These are phyloP conservation scores for Elaphurus davidianus DNA, from an alignment of 2,113 vertebrate genomes.

Conservation along the genomic window DNA sequence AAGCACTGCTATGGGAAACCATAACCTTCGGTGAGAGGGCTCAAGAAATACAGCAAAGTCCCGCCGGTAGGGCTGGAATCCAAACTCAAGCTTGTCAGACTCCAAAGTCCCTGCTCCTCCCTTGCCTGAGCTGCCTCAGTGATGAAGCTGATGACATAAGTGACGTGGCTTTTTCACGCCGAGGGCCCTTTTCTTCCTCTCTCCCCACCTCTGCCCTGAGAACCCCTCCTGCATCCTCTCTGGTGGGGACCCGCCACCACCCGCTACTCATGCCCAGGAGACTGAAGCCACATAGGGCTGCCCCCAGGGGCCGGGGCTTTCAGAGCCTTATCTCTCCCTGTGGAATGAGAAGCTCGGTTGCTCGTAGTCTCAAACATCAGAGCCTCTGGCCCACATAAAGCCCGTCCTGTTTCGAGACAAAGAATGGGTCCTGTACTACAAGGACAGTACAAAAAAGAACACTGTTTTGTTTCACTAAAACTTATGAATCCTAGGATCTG, in stretches of 20 bases:
- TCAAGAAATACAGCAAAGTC: background rate
- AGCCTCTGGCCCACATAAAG: background rate
- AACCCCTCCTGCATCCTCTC: background rate
- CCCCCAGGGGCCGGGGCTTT: background rate
- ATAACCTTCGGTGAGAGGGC: background rate
- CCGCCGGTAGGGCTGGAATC: accelerated
- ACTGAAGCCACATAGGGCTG: background rate
- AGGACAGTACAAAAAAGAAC: background rate
- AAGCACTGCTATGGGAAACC: background rate
- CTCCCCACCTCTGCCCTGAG: background rate
- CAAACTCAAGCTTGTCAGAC: background rate
- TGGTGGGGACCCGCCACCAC: background rate
- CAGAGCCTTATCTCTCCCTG: background rate
- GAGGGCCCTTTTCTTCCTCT: background rate
- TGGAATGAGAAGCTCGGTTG: background rate
- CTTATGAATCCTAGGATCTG: background rate
- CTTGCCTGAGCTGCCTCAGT: background rate
- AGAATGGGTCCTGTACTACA: background rate
- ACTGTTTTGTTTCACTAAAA: background rate
- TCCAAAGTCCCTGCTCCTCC: background rate
- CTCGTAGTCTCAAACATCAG: background rate
- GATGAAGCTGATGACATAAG: accelerated
- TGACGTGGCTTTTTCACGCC: accelerated
- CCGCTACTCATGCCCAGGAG: background rate
- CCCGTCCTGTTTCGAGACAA: background rate